Evolutionary conservation across 2,888 invertebrate species (phyloP).

Genomic region (Lutraria lutraria): DNA sequence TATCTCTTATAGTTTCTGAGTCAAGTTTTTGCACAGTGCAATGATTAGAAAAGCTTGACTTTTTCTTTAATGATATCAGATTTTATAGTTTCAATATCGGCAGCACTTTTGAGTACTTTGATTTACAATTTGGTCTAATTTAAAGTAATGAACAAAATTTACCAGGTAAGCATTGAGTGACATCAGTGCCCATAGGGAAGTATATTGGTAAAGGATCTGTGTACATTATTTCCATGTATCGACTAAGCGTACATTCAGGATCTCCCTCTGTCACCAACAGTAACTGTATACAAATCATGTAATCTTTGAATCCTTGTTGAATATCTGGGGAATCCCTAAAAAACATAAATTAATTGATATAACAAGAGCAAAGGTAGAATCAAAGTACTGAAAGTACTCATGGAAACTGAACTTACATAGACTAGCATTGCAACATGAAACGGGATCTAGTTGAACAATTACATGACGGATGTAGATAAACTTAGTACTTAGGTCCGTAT

Average conservation of each 20-base stretch:
- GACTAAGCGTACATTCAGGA: not conserved
- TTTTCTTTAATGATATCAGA: too few relatives aligned
- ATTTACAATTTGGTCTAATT: not conserved
- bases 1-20: too few relatives aligned
- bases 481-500: too few relatives aligned
- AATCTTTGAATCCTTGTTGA: not conserved
- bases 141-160: not conserved
- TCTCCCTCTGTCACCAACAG: not conserved
- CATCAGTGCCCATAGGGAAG: not conserved
- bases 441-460: too few relatives aligned
- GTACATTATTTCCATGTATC: not conserved
- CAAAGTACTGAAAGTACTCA: too few relatives aligned
- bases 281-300: not conserved
- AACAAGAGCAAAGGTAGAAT: not conserved
- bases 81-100: too few relatives aligned
- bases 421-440: too few relatives aligned
- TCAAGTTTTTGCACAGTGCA: too few relatives aligned
- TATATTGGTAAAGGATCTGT: conserved; percentile 18
- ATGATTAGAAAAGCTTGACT: too few relatives aligned
- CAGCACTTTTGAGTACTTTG: not conserved
- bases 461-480: too few relatives aligned
- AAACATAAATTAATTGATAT: not conserved
- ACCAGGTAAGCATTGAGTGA: not conserved
- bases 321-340: not conserved
- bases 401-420: too few relatives aligned